Conservation (phyloP, 2,888 invertebrate species). For the Drosophila flavopinicola region DNA sequence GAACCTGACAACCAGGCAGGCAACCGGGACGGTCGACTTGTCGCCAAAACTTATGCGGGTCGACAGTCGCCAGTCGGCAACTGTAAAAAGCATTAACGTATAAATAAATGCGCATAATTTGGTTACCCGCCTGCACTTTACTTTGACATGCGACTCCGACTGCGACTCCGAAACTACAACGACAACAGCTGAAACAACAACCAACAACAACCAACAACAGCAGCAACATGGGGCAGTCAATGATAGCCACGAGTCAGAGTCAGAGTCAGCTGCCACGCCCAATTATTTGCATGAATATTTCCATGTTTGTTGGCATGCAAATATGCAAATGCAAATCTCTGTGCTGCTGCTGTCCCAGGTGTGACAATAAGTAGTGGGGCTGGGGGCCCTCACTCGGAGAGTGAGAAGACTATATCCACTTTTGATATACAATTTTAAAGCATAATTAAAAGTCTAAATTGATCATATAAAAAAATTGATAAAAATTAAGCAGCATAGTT, state of each 20-base stretch:
- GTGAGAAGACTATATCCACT: no score
- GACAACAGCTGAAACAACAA: conserved; percentile 7
- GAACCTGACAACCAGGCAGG: background rate
- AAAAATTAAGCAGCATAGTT: no score
- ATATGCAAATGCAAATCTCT: conserved; percentile 57
- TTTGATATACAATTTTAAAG: no score
- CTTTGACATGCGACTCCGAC: conserved; percentile 60
- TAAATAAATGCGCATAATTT: conserved; percentile 74
- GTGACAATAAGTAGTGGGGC: conserved; percentile 47
- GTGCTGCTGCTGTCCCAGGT: conserved; percentile 46
- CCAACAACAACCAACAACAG: conserved; percentile 9
- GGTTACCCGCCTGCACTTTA: conserved; percentile 60
- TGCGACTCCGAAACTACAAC: conserved; percentile 1
- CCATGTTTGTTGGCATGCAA: conserved; percentile 39
- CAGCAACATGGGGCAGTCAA: conserved; percentile 18
- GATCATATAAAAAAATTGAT: no score
- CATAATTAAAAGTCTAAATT: no score
- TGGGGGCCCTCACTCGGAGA: conserved; percentile 12
- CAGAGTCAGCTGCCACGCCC: conserved; percentile 48
- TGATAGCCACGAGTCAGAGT: conserved; percentile 30
- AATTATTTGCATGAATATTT: conserved; percentile 58
- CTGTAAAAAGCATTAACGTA: conserved; percentile 56
- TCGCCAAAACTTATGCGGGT: conserved; percentile 54
- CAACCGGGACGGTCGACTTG: conserved; percentile 13
- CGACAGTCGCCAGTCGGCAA: no score